phyloP scores from a whole-genome alignment of 2,888 invertebrate species.

The Drosophila maculinotata region DNA sequence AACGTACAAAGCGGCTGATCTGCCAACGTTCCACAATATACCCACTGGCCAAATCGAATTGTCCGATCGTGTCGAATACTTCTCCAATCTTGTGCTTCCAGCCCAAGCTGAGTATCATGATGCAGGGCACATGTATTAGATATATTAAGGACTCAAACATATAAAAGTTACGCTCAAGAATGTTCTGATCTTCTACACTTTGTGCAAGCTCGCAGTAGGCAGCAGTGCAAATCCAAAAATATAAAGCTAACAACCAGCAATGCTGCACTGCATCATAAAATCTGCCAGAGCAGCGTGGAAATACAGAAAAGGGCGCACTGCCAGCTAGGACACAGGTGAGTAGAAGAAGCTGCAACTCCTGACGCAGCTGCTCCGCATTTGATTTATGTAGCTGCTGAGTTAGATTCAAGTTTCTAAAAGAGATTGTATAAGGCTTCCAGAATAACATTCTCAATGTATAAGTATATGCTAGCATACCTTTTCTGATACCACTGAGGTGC shows the following conservation, averaged over 20 bases:
- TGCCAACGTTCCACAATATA: conserved; percentile 22
- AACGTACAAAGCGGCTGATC: conserved; percentile 21
- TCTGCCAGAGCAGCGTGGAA: conserved; percentile 23
- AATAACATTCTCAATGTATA: too few relatives aligned
- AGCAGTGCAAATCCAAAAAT: conserved; percentile 29
- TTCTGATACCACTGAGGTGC: neutral
- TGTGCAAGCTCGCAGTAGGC: conserved; percentile 44
- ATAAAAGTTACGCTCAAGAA: conserved; percentile 52
- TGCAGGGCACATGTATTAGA: conserved; percentile 46
- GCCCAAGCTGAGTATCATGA: conserved; percentile 37
- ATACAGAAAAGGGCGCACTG: conserved; percentile 47
- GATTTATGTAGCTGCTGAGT: conserved; percentile 37
- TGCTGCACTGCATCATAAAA: conserved; percentile 34
- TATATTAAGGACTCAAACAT: conserved; percentile 47
- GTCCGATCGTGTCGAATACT: conserved; percentile 28
- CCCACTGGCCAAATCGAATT: conserved; percentile 46
- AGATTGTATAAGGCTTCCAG: too few relatives aligned
- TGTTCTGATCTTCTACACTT: conserved; percentile 2
- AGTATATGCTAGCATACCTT: too few relatives aligned
- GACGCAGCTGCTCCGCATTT: conserved; percentile 25
- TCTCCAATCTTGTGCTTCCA: conserved; percentile 33
- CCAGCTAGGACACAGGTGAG: conserved; percentile 44
- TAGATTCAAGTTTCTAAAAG: conserved; percentile 30
- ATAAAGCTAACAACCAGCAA: conserved; percentile 45
- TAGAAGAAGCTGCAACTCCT: conserved; percentile 38